Evolutionary conservation across 2,888 invertebrate species (phyloP).

Genomic region (Drosophila putrida): DNA sequence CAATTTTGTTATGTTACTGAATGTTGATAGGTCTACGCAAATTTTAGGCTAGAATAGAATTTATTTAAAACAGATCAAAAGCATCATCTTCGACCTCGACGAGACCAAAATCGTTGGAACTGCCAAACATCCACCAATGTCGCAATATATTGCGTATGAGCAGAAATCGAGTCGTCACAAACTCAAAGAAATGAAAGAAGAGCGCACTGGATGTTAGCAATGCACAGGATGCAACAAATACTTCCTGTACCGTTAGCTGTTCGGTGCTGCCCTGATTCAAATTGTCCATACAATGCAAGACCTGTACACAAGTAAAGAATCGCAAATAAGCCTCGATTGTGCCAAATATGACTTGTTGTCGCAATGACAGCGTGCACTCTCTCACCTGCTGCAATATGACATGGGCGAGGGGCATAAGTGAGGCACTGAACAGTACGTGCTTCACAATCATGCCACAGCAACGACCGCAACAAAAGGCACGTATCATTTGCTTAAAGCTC

Average conservation of each 20-base stretch:
- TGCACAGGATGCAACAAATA: slow-evolving; percentile 72
- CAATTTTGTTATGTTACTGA: slow-evolving; percentile 31
- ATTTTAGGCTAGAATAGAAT: background rate
- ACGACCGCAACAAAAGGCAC: slow-evolving; percentile 77
- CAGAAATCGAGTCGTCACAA: slow-evolving; percentile 79
- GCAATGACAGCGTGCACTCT: slow-evolving; percentile 16
- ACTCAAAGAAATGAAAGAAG: slow-evolving; percentile 84
- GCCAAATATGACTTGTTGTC: background rate
- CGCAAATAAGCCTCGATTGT: slow-evolving; percentile 48
- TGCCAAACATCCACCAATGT: slow-evolving; percentile 85
- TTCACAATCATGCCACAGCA: slow-evolving; percentile 82
- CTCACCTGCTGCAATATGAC: slow-evolving; percentile 81
- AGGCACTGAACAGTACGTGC: slow-evolving; percentile 76
- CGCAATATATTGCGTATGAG: slow-evolving; percentile 79
- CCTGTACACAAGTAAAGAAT: slow-evolving; percentile 66
- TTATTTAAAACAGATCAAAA: slow-evolving; percentile 73
- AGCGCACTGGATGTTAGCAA: slow-evolving; percentile 82
- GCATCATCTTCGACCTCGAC: slow-evolving; percentile 78
- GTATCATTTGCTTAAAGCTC: slow-evolving; percentile 71
- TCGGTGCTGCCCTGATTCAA: slow-evolving; percentile 75
- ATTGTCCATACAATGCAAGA: slow-evolving; percentile 82
- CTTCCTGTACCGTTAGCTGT: slow-evolving; percentile 69
- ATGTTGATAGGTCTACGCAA: slow-evolving; percentile 1
- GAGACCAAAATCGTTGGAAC: slow-evolving; percentile 73
- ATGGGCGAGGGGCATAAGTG: slow-evolving; percentile 82